Evolutionary conservation across 1,140 invertebrate species (phyloP), one percentile per base, ranked within the genome.

Genomic region (Latrodectus geometricus): DNA sequence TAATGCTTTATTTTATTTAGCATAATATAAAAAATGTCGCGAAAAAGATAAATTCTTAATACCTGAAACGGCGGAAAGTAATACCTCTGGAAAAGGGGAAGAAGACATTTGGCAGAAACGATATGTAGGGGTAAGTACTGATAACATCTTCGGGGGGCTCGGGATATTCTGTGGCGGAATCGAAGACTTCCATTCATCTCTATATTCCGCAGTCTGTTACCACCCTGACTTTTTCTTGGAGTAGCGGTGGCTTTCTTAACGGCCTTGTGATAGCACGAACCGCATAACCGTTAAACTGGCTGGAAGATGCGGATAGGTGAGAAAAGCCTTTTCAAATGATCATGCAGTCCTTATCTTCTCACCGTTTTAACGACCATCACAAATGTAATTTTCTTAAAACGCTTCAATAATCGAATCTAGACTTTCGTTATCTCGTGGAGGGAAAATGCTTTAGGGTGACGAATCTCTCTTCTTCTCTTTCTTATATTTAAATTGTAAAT

Each of bases 231-330:
- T 65, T 23, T 14, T 56, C 8, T 9, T 8, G 14, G 14, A 56
- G 35, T 54, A 75, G 61, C 23, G 66, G 61, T 65, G n/a, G 66
- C 54, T 49, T 82, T 72, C 80, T 82, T 82, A 73, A 82, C 73
- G 80, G 61, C 69, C 49, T 66, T 73, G 80, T 73, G 49, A 73
- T n/a, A 73, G 80, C 69, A 66, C 56, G n/a, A 56, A 61, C 80
- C 80, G 73, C 70, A 82, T 82, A 82, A 73, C 80, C 70, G 80
- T 82, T 73, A 82, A 82, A 82, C 73, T 82, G 80, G 56, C 68
- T 69, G 70, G 68, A 82, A 82, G 80, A 14, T 52, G 56, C 49
- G 50, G 80, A 82, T 82, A 82, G 80, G 52, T 82, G 70, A 21
- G 65, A n/a, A n/a, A n/a, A n/a, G n/a, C 66, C 23, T 20, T 66